These are phyloP conservation scores for Sturnira hondurensis DNA, from an alignment of 2,113 vertebrate species.

Conservation along the genomic window DNA sequence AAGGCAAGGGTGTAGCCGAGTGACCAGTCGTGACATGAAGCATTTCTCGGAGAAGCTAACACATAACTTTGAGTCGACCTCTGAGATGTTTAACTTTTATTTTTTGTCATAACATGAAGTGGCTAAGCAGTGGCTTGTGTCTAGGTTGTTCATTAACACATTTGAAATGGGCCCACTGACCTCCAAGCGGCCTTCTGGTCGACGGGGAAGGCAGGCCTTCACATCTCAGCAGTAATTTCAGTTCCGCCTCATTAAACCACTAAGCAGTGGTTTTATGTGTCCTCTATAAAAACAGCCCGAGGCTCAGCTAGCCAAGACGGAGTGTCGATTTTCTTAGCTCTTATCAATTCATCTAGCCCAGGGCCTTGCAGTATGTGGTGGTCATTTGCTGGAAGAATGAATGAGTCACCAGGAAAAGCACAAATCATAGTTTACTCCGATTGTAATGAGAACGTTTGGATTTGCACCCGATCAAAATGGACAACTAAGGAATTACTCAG, in stretches of 20 bases:
- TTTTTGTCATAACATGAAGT: slow-evolving; percentile 21
- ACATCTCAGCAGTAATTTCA: background rate
- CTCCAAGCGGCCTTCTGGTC: slow-evolving; percentile 6
- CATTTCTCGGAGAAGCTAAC: background rate
- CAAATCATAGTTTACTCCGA: background rate
- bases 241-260: slow-evolving; percentile 41
- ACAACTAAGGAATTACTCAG: background rate
- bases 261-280: slow-evolving; percentile 32
- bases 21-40: background rate
- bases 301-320: background rate
- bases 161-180: background rate
- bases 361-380: background rate
- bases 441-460: background rate
- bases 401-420: background rate
- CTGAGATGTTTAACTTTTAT: slow-evolving; percentile 27
- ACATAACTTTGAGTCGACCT: background rate
- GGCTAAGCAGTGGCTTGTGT: slow-evolving; percentile 1
- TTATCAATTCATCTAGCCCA: background rate
- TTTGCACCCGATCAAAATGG: background rate
- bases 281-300: background rate
- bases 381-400: slow-evolving; percentile 13
- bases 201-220: background rate
- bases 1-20: background rate
- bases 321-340: background rate
- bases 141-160: slow-evolving; percentile 33